Base-by-base conservation (phyloP, 2,797 vertebrate genomes). In the Pyrocephalus nanus region DNA sequence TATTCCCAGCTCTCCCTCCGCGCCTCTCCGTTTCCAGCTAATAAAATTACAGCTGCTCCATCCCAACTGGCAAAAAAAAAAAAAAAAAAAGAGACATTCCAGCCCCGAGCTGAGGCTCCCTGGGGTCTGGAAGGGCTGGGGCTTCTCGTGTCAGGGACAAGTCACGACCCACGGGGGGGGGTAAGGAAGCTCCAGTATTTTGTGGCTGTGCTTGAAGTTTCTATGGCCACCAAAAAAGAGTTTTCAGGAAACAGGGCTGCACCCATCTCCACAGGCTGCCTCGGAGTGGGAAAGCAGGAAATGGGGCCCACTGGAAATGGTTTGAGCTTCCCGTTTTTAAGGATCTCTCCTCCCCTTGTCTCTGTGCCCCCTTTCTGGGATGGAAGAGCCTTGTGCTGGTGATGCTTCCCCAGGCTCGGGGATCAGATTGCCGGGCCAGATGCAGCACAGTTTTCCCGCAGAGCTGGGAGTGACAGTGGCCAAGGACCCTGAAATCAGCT, bases 141-240 rank as follows among this genome's bases (percentile, higher is more conserved):
- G 21, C 1, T 3, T 57, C 40, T 85, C 43, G 0, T 18, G 57
- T 34, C 23, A 12, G 58, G 51, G 75, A 77, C 62, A 86, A 93
- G 58, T 78, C 67, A 48, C 0, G 0, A 21, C 62, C 70, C 5
- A 2, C 51, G 27, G 21, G 5, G 72, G 47, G 77, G 77, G 84
- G n/a, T n/a, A 92, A 95, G 93, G 93, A 95, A 95, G 71, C 57
- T 70, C 74, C 67, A 30, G 72, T 64, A 60, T 94, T 95, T 53
- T 81, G 64, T 23, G 86, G 22, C 64, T 91, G 61, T 80, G 79
- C 51, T 90, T 70, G 47, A 95, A 96, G 96, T 96, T 96, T 95
- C 95, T 96, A 90, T 92, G 91, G 91, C 92, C 96, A 96, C 95
- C 95, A 91, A 62, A 40, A 83, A 27, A 0, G 3, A 78, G 48